Evolutionary conservation across 2,797 vertebrate genomes (phyloP).

Genomic region (Bucorvus abyssinicus): DNA sequence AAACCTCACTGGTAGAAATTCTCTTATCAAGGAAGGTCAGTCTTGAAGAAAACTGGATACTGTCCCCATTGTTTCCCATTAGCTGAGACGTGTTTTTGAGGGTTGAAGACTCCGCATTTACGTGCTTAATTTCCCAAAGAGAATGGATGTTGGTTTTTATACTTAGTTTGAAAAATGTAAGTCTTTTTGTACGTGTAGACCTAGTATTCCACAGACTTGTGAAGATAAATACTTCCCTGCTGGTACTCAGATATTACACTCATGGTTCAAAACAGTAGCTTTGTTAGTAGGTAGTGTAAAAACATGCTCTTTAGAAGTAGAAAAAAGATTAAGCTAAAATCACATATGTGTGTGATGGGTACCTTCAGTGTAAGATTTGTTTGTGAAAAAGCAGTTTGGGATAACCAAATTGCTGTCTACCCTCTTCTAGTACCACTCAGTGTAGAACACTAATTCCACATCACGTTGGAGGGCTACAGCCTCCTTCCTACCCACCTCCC

Average conservation of each 20-base stretch:
- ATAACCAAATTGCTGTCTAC: neutral
- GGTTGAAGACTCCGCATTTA: neutral
- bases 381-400: neutral
- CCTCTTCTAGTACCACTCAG: neutral
- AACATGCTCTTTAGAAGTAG: neutral
- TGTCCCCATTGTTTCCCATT: neutral
- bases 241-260: neutral
- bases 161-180: neutral
- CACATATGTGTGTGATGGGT: neutral
- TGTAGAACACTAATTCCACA: neutral
- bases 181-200: neutral
- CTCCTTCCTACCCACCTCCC: neutral
- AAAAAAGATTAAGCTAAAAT: neutral
- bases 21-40: neutral
- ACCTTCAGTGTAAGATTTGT: neutral
- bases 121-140: neutral
- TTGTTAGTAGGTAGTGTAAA: neutral
- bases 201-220: neutral
- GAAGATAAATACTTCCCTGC: neutral
- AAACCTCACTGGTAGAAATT: neutral
- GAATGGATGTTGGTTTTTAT: neutral
- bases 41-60: neutral
- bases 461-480: neutral
- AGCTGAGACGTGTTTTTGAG: neutral
- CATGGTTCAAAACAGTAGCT: neutral